These are phyloP conservation scores for Anser brachyrhynchus DNA, from an alignment of 2,113 vertebrate species.

Conservation along the genomic window DNA sequence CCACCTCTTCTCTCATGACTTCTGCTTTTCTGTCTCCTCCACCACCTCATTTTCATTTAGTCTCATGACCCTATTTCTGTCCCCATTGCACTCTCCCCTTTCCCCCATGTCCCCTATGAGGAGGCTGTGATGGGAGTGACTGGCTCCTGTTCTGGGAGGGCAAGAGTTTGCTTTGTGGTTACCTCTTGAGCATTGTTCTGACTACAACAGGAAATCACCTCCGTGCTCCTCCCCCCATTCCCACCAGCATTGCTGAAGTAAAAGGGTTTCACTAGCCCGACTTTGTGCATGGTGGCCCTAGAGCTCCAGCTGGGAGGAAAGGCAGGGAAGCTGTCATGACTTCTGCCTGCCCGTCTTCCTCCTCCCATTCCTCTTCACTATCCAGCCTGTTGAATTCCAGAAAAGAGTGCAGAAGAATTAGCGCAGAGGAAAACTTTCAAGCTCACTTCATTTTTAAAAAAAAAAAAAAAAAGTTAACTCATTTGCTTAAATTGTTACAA, in stretches of 20 bases:
- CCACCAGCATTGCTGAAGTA: background rate
- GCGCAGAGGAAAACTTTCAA: background rate
- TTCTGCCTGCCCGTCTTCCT: too few species aligned
- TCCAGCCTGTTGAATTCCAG: background rate
- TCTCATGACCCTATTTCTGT: background rate
- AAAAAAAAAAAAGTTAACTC: background rate
- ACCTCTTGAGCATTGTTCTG: background rate
- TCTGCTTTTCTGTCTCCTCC: background rate
- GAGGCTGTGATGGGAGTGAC: background rate
- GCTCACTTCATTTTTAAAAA: background rate
- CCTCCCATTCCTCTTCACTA: background rate
- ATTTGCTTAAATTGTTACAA: background rate
- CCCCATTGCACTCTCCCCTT: background rate
- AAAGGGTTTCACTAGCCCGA: background rate
- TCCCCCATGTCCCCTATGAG: background rate
- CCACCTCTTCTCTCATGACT: background rate
- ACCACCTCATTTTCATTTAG: background rate
- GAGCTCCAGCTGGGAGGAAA: background rate
- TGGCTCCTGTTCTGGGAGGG: background rate
- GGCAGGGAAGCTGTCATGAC: background rate
- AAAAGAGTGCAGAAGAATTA: background rate
- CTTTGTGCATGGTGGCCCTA: rapidly evolving
- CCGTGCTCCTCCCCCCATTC: constrained; percentile 1
- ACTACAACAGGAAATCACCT: constrained; percentile 40
- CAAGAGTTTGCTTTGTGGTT: constrained; percentile 20